These are phyloP conservation scores for Mus minutoides DNA, from an alignment of 2,797 vertebrate genomes.

Conservation along the genomic window DNA sequence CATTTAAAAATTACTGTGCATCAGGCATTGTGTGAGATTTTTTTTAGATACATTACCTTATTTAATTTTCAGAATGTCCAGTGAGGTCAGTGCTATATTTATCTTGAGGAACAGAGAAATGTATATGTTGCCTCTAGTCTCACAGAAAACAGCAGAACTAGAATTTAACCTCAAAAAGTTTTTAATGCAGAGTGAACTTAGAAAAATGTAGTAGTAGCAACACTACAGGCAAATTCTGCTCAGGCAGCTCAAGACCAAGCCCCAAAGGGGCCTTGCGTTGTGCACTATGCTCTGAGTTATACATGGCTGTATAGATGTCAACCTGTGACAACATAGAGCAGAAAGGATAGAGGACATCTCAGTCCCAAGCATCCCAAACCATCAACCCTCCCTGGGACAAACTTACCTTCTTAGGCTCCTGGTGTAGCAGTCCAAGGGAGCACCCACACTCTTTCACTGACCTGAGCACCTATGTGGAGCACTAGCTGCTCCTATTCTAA, in stretches of 20 bases:
- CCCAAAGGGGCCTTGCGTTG: not conserved
- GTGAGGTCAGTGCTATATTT: not conserved
- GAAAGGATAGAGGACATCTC: not conserved
- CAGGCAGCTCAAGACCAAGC: not conserved
- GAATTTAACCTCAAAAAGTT: not conserved
- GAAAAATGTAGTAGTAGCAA: not conserved
- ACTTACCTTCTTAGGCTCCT: not conserved
- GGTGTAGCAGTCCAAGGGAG: not conserved
- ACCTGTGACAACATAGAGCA: not conserved
- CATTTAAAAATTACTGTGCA: not conserved
- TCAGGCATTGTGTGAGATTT: not conserved
- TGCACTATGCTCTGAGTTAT: not conserved
- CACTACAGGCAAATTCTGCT: not conserved
- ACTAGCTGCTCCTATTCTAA: not conserved
- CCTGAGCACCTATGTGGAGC: not conserved
- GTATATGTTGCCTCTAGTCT: not conserved
- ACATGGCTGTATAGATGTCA: not conserved
- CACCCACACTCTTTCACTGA: not conserved
- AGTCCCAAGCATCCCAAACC: not conserved
- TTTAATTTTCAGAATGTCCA: not conserved
- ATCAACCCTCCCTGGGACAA: not conserved
- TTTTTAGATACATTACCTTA: not conserved
- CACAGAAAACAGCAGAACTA: not conserved
- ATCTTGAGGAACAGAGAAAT: not conserved
- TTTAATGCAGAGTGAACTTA: conserved; percentile 4